Conservation (phyloP, 2,888 invertebrate species). For the Lumbricus terrestris region DNA sequence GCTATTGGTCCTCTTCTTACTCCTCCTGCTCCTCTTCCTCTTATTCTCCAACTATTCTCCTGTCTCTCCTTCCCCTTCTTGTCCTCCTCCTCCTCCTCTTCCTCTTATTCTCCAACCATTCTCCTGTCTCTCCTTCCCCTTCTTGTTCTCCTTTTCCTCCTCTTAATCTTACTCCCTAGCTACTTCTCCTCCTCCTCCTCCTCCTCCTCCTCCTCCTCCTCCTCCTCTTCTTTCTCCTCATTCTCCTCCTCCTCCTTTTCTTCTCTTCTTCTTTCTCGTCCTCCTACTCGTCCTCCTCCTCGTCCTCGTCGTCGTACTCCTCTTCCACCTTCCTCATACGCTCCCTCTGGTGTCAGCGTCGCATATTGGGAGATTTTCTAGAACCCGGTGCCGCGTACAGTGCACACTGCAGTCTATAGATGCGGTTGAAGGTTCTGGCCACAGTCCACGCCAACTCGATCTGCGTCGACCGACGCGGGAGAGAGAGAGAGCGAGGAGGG, state of each 20-base stretch:
- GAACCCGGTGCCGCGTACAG: background rate
- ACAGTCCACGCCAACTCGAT: background rate
- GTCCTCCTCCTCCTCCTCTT: background rate
- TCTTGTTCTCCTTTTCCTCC: background rate
- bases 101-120: no score
- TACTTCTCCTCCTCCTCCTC: background rate
- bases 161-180: background rate
- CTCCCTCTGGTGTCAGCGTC: background rate
- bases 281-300: background rate
- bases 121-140: background rate
- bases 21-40: no score
- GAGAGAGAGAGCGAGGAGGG: background rate
- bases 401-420: no score
- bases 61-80: no score
- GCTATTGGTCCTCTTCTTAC: background rate
- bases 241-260: background rate
- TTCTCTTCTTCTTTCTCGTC: background rate
- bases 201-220: background rate
- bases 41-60: background rate
- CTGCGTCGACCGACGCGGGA: background rate
- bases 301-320: background rate
- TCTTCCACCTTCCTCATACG: background rate
- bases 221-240: background rate
- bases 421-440: background rate
- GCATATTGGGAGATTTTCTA: slow-evolving; percentile 8